A percentile compares a stretch with the other conserved stretches of the same genome.
These are phyloP conservation scores for Tetramorium parvispinum DNA, from an alignment of 1,140 invertebrate genomes.

Conservation along the genomic window DNA sequence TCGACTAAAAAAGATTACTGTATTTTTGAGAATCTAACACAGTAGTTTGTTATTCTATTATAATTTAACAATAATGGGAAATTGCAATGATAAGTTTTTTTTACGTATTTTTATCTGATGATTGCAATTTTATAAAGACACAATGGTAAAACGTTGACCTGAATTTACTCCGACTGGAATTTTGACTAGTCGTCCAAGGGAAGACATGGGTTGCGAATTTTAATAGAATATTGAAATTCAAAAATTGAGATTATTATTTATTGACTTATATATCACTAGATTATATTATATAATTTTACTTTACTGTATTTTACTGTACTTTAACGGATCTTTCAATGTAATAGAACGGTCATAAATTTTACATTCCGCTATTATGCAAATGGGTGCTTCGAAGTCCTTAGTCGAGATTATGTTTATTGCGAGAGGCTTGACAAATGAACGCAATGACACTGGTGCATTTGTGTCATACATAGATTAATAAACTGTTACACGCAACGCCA, in stretches of 20 bases:
- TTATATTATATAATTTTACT: not conserved
- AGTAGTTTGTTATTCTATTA: not conserved
- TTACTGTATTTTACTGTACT: not conserved
- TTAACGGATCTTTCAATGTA: not conserved
- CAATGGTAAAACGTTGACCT: slow-evolving; percentile 1
- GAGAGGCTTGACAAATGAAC: slow-evolving; percentile 25
- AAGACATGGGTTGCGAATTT: not conserved
- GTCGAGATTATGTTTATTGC: slow-evolving; percentile 5
- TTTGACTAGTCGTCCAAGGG: not conserved
- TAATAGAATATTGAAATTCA: not conserved
- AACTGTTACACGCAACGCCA: not conserved
- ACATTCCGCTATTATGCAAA: not conserved
- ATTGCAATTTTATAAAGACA: not conserved
- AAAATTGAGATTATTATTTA: not conserved
- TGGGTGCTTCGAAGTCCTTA: not conserved
- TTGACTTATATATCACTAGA: not conserved
- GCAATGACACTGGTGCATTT: slow-evolving; percentile 15
- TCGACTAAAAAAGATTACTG: not conserved
- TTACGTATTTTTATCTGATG: not conserved
- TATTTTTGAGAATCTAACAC: not conserved
- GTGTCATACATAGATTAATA: slow-evolving; percentile 19
- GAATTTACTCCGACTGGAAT: not conserved
- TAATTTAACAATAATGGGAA: not conserved
- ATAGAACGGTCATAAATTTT: not conserved
- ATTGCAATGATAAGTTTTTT: not conserved